Base-by-base conservation (phyloP, 92 coral and sea anemone species). In the Epizoanthus fatuus region DNA sequence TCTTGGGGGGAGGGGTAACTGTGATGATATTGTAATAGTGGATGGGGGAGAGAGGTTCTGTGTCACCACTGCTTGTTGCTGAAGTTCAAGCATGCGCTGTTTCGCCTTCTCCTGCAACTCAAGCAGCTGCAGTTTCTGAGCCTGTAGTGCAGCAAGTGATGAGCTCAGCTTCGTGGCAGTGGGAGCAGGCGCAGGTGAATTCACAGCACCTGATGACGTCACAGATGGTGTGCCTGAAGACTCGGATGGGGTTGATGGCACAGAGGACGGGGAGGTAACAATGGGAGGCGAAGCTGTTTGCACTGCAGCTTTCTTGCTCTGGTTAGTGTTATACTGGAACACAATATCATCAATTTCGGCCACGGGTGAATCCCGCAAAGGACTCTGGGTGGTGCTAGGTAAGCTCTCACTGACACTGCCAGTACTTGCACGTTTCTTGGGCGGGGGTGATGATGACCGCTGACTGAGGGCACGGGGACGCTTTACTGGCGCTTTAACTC, bases 321-420 rank as follows among this genome's bases (percentile, higher is more conserved):
- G 97, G 45, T 85, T 54, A 76, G 91, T 92, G 60, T 94, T 81
- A 74, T 89, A 96, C 65, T 96, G 98, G 67, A 97, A 97, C 22
- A 97, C 99, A 11, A 97, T 97, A 80, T 97, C 99, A 53, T 97
- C 99, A 14, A 97, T 94, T 42, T 96, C 99, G 10, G 93, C 96
- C 32, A 94, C 94, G 0, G 99, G 99, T 53, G 99, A 97, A 79
- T 95, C 93, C 52, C 91, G 87, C 35, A 89, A 85, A 20, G 81
- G 91, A 45, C 87, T 83, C 17, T 85, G 92, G 58, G 82, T 80
- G 45, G 87, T 86, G 40, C 77, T 83, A 14, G 95, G 72, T 12
- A 76, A 74, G 52, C 93, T 90, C 63, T 89, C 93, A 19, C 35
- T 77, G 69, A 71, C 86, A 66, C 94, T 91, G 11, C 83, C 69